phyloP scores from a whole-genome alignment of 2,888 invertebrate species.

The Portevinia maculata region DNA sequence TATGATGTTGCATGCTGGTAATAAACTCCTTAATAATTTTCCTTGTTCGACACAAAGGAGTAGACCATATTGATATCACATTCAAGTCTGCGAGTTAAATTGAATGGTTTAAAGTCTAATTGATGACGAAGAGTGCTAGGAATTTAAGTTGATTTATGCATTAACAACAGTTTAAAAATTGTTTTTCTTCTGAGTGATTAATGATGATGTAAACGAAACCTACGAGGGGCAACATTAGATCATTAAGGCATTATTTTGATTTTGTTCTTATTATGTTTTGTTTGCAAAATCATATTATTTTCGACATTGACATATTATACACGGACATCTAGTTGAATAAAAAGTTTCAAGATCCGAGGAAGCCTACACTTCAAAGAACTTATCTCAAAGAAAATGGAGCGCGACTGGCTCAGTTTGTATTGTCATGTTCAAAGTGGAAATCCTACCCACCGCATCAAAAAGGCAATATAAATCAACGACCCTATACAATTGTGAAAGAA shows the following conservation, averaged over 20 bases:
- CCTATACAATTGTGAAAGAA: no score
- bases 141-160: constrained; percentile 40
- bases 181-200: constrained; percentile 29
- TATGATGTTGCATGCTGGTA: constrained; percentile 22
- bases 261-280: not conserved
- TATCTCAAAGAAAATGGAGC: no score
- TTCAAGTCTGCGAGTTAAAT: constrained; percentile 11
- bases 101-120: constrained; percentile 28
- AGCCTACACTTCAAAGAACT: no score
- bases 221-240: constrained; percentile 23
- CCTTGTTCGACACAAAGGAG: constrained; percentile 11
- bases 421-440: no score
- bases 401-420: no score
- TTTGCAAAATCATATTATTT: constrained; percentile 3
- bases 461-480: no score
- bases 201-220: constrained; percentile 19
- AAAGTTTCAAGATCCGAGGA: no score
- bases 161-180: constrained; percentile 37
- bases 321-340: no score
- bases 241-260: constrained; percentile 18
- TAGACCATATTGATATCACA: constrained; percentile 25
- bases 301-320: no score
- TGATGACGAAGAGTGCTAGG: constrained; percentile 19
- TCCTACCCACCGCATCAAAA: no score
- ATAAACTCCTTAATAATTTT: not conserved